Evolutionary conservation across 2,888 invertebrate species (phyloP), one percentile per base, ranked within the genome.

Genomic region (Caenorhabditis becei): DNA sequence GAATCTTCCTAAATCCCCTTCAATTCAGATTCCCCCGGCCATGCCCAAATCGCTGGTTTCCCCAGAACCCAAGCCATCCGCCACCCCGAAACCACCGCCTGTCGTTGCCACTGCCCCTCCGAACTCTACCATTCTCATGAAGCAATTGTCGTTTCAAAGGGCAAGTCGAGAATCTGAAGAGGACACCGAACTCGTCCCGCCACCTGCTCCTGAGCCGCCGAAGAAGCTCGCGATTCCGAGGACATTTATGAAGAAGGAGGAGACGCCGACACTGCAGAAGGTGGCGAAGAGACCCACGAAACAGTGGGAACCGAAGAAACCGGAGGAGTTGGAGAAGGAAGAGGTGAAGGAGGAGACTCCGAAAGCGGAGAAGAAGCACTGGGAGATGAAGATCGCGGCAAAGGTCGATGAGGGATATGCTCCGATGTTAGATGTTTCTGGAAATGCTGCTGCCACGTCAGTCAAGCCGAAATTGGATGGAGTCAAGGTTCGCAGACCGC

Each of bases 201-300:
- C 51, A 0, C 53, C 65, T 0, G 61, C 14, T 18, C 44, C 49
- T n/a, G 75, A 75, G 44, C 63, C 71, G 1, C 78, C 80, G 54
- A 83, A 84, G 51, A 77, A 78, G 20, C 20, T 80, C 49, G 72
- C 74, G 32, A 84, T 77, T 70, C 82, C 80, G 47, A 81, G 71
- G 37, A 74, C 65, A 7, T 79, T 80, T 23, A 49, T 77, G 59
- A 79, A 78, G 18, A 66, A 75, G 14, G 71, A 79, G 24, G 71
- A 74, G 47, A 24, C 20, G 7, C 58, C 59, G n/a, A 10, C 24
- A 1, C 65, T 74, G 49, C 74, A 74, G n/a, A 74, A 74, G 28
- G 74, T 66, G 8, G 51, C 65, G 0, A 74, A 74, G 51, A 74
- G 74, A 23, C 74, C 65, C 4, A 51, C 53, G n/a, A 67, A 23